Percentiles rank a stretch among this genome's conserved stretches.
phyloP scores from a whole-genome alignment of 2,113 vertebrate species.

The Paralichthys olivaceus region DNA sequence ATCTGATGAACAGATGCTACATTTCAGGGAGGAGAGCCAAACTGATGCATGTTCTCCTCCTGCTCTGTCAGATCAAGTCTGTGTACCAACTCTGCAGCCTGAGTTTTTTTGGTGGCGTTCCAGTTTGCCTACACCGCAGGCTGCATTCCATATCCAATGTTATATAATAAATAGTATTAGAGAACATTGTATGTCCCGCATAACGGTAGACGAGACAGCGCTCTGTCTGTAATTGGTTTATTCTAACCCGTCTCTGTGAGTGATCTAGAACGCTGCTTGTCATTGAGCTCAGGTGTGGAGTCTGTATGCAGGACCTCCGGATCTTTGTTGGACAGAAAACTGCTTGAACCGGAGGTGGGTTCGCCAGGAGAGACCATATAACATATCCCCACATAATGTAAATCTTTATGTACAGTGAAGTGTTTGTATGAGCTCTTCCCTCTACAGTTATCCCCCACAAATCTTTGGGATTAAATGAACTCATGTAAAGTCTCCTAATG shows the following conservation, averaged over 20 bases:
- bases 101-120: constrained; percentile 5
- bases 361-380: constrained; percentile 42
- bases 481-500: constrained; percentile 63
- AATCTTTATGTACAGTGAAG: constrained; percentile 79
- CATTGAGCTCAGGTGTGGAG: constrained; percentile 12
- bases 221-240: constrained; percentile 36
- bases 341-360: constrained; percentile 27
- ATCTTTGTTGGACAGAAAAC: constrained; percentile 54
- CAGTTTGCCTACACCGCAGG: constrained; percentile 28
- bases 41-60: background rate
- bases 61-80: constrained; percentile 7
- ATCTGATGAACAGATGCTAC: constrained; percentile 14
- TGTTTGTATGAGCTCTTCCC: constrained; percentile 75
- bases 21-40: background rate
- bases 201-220: constrained; percentile 11
- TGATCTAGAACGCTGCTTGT: constrained; percentile 4
- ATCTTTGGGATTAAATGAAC: constrained; percentile 74
- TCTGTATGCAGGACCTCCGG: constrained; percentile 5
- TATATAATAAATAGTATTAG: constrained; percentile 26
- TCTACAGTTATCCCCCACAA: constrained; percentile 49
- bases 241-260: constrained; percentile 25
- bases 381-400: constrained; percentile 64
- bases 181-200: constrained; percentile 26
- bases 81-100: constrained; percentile 26
- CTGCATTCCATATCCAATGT: constrained; percentile 59